Conservation (phyloP, 1,140 invertebrate genomes). For the Diuraphis noxia region DNA sequence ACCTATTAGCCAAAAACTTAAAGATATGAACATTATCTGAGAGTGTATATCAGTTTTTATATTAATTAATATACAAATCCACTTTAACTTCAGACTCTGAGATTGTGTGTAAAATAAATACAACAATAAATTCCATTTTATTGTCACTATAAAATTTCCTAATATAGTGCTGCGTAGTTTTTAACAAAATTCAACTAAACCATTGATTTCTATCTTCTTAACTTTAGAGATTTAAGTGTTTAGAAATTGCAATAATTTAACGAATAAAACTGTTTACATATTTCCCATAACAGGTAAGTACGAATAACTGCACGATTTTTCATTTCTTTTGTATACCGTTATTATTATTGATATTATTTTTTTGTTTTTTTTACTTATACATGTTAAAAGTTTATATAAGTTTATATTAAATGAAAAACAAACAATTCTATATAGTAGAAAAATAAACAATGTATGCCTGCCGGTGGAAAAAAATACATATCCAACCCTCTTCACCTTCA, state of each 20-base stretch:
- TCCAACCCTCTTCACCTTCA: background rate
- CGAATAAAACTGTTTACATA: background rate
- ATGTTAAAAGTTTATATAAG: slow-evolving; percentile 3
- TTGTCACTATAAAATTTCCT: background rate
- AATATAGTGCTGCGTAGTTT: background rate
- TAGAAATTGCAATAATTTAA: background rate
- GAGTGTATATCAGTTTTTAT: background rate
- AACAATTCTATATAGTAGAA: background rate
- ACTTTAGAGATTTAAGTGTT: background rate
- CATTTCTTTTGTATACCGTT: background rate
- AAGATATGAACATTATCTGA: background rate
- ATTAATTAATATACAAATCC: too few species aligned
- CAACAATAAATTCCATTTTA: background rate
- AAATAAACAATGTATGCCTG: background rate
- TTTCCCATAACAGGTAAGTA: background rate
- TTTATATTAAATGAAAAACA: slow-evolving; percentile 35
- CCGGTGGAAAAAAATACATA: background rate
- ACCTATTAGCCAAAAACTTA: background rate
- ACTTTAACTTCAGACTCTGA: background rate
- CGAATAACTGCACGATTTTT: background rate
- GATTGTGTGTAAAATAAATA: background rate
- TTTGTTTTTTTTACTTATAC: background rate
- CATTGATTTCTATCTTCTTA: background rate
- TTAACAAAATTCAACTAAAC: background rate
- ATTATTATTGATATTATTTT: slow-evolving; percentile 20